Base-by-base conservation (phyloP, 2,888 invertebrate genomes). In the Acanthoscelides obtectus region DNA sequence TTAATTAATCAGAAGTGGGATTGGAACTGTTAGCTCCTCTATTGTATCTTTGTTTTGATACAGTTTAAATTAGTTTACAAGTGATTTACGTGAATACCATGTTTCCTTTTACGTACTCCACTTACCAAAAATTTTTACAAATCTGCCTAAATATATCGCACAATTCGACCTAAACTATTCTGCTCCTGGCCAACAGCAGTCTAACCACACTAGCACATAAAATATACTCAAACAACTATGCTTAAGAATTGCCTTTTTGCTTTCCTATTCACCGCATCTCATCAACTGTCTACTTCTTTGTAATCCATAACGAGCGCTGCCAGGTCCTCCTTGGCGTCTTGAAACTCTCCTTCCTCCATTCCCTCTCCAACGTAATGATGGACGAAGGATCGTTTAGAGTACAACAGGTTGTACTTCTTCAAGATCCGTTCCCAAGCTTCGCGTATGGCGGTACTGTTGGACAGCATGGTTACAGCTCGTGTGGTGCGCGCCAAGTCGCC, bases 351-450 rank as follows among this genome's bases (percentile, higher is more conserved):
- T 84, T 92, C 92, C 83, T 93, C 93, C 84, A 93, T 86, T 0
- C 93, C 93, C 86, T 92, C 93, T 1, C 90, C 89, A 3, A 92
- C 88, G 80, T 92, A 97, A 88, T 96, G 96, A 85, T 96, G 96
- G 19, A 97, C 91, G 83, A 96, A 97, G 4, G 96, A 95, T 72
- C 94, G 88, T 82, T 95, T 94, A 72, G 90, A 88, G 80, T 91
- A 95, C 91, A 97, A 93, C 69, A 93, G 84, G 74, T 92, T 92
- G 83, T 93, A 96, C 84, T 97, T 96, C 79, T 89, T 89, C 79
- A 90, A 89, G 20, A 97, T 86, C 70, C 92, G 89, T 73, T 91
- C 89, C 96, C 96, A 97, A 3, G 94, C 92, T 22, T 90, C 89
- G 70, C 91, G 90, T 74, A 97, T 92, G 63, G 91, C 92, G 79